These are phyloP conservation scores for Nasua narica DNA, from an alignment of 2,797 vertebrate species.

Conservation along the genomic window DNA sequence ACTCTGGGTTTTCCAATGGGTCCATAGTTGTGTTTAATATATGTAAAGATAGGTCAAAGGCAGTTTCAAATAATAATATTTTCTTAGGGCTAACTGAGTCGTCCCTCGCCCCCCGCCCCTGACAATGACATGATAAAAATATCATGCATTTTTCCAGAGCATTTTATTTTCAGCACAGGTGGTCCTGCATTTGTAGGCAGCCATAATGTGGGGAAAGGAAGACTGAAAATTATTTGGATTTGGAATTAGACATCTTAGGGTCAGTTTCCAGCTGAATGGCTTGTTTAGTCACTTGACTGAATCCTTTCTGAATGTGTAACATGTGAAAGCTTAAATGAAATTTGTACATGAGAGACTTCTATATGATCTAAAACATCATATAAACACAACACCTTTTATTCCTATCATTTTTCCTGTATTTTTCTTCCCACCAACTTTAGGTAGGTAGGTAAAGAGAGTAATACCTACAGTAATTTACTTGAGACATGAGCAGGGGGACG, in stretches of 20 bases:
- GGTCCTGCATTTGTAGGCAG: background rate
- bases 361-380: background rate
- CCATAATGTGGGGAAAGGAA: background rate
- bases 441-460: background rate
- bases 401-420: background rate
- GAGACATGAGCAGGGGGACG: background rate
- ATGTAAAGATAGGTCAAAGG: conserved; percentile 43
- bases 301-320: background rate
- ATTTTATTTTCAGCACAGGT: background rate
- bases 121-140: background rate
- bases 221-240: background rate
- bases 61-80: conserved; percentile 63
- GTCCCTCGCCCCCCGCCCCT: background rate
- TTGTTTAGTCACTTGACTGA: background rate
- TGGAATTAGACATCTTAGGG: background rate
- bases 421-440: background rate
- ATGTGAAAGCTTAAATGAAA: background rate
- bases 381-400: background rate
- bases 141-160: background rate
- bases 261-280: background rate
- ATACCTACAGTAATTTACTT: background rate
- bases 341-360: background rate
- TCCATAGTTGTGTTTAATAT: conserved; percentile 41
- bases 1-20: conserved; percentile 26
- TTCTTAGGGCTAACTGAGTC: background rate